Conservation (phyloP, 2,888 invertebrate genomes). For the Microctonus aethiopoides region DNA sequence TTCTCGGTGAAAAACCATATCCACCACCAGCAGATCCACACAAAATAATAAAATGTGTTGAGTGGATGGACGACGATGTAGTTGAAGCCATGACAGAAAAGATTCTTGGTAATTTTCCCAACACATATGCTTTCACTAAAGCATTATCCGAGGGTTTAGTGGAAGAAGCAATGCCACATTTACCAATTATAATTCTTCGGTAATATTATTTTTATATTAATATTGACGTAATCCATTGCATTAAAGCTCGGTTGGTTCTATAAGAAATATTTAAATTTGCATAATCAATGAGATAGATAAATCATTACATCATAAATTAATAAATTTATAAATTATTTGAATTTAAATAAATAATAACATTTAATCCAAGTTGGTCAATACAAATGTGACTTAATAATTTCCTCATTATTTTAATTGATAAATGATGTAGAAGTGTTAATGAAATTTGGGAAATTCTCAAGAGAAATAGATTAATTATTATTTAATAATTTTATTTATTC, state of each 20-base stretch:
- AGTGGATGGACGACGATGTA: conserved; percentile 82
- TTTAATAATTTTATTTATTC: no score
- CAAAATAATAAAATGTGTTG: conserved; percentile 79
- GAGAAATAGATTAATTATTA: no score
- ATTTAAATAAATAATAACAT: no score
- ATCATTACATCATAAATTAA: conserved; percentile 7
- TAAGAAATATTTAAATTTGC: no score
- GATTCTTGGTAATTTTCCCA: conserved; percentile 83
- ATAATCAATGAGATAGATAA: background rate
- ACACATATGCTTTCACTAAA: conserved; percentile 95
- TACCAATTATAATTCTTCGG: conserved; percentile 85
- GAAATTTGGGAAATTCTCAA: no score
- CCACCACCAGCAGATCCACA: conserved; percentile 84
- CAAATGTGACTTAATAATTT: no score
- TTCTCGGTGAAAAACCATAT: conserved; percentile 87
- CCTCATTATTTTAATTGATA: no score
- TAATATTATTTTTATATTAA: conserved; percentile 66
- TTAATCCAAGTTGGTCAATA: no score
- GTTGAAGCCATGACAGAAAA: conserved; percentile 74
- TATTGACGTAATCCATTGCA: no score
- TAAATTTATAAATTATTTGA: no score
- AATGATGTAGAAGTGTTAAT: no score
- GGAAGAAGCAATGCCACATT: conserved; percentile 78
- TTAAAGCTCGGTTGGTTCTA: no score
- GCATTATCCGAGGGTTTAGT: conserved; percentile 88